Percentiles rank a stretch among this genome's conserved stretches.
phyloP scores from a whole-genome alignment of 2,797 vertebrate species.

The Enteromius unitaeniatus region DNA sequence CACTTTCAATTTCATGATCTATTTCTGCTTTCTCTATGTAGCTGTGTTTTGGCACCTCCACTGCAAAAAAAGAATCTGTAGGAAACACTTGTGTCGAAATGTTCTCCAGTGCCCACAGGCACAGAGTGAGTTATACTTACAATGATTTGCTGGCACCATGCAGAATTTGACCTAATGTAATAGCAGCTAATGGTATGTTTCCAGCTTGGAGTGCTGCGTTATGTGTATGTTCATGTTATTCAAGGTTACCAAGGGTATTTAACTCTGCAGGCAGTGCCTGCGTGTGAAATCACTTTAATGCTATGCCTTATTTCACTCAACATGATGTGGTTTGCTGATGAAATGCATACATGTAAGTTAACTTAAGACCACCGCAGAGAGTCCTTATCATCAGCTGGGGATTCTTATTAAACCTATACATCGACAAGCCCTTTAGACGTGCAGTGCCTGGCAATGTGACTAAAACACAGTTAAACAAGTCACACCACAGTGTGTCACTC shows the following conservation, averaged over 20 bases:
- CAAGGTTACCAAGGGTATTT: slow-evolving; percentile 31
- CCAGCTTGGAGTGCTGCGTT: slow-evolving; percentile 37
- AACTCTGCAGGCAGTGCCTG: slow-evolving; percentile 26
- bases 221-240: slow-evolving; percentile 30
- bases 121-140: slow-evolving; percentile 37
- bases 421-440: slow-evolving; percentile 38
- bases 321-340: slow-evolving; percentile 25
- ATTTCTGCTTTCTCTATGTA: not conserved
- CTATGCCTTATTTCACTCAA: slow-evolving; percentile 29
- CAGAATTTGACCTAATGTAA: slow-evolving; percentile 42
- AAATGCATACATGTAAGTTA: slow-evolving; percentile 22
- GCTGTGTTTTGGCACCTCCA: slow-evolving; percentile 9
- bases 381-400: slow-evolving; percentile 29
- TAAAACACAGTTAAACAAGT: slow-evolving; percentile 44
- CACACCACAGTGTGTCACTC: slow-evolving; percentile 26
- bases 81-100: slow-evolving; percentile 10
- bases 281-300: slow-evolving; percentile 29
- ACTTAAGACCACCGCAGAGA: slow-evolving; percentile 16
- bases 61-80: not conserved
- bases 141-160: slow-evolving; percentile 35
- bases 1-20: not conserved
- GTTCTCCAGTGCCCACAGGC: slow-evolving; percentile 28
- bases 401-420: slow-evolving; percentile 38
- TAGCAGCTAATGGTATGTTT: slow-evolving; percentile 51
- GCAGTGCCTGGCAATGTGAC: slow-evolving; percentile 26